Conservation (phyloP, 2,113 vertebrate species). For the Tachycineta bicolor region DNA sequence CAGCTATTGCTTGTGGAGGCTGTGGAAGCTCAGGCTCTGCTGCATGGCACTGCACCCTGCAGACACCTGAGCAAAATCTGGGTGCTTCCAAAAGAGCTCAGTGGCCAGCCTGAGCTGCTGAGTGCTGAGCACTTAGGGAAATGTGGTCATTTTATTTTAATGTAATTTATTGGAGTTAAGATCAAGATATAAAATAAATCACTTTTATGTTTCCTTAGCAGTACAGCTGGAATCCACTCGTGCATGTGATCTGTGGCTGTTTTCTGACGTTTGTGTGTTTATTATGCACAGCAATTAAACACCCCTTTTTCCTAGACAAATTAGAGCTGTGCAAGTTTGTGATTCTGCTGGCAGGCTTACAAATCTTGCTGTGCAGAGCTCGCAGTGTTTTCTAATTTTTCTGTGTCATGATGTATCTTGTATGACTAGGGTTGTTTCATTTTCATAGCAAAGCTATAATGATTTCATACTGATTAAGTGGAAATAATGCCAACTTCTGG, state of each 20-base stretch:
- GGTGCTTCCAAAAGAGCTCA: not conserved
- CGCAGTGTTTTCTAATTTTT: conserved; percentile 61
- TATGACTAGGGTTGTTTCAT: conserved; percentile 63
- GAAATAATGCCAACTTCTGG: conserved; percentile 27
- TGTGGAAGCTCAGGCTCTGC: not conserved
- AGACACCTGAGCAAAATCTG: not conserved
- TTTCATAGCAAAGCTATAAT: conserved; percentile 52
- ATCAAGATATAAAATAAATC: conserved; percentile 48
- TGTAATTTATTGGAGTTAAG: conserved; percentile 43
- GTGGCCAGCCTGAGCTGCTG: not conserved
- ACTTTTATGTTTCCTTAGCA: not conserved
- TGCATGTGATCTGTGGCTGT: not conserved
- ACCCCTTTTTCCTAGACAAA: conserved; percentile 55
- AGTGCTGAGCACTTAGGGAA: conserved; percentile 13
- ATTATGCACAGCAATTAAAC: conserved; percentile 58
- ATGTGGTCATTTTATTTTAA: conserved; percentile 23
- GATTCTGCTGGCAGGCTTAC: conserved; percentile 59
- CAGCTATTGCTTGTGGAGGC: not conserved
- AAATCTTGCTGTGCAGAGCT: conserved; percentile 37
- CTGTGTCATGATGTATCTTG: conserved; percentile 61
- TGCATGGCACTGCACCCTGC: not conserved
- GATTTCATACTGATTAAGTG: conserved; percentile 64
- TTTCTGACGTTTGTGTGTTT: conserved; percentile 21
- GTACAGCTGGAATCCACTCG: not conserved
- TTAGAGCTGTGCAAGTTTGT: conserved; percentile 30